Evolutionary conservation across 1,140 invertebrate genomes (phyloP).

Genomic region (Bombyx mandarina): DNA sequence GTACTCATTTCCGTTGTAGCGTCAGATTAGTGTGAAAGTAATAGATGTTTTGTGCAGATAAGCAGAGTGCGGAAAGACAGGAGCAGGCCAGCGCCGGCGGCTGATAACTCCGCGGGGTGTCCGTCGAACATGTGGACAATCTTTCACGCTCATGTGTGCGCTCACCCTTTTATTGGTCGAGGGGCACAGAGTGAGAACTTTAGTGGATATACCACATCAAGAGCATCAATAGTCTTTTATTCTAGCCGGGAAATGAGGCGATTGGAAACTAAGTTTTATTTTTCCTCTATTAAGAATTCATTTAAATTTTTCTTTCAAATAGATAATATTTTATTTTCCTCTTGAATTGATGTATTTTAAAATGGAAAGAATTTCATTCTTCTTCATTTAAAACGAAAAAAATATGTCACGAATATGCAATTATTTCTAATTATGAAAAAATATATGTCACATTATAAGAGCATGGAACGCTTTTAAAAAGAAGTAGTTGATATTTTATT

Average conservation of each 20-base stretch:
- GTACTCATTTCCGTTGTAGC: too few relatives aligned
- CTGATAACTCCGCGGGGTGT: conserved; percentile 32
- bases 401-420: too few relatives aligned
- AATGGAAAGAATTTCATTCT: too few relatives aligned
- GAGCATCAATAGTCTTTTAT: not conserved
- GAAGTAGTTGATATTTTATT: too few relatives aligned
- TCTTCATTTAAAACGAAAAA: too few relatives aligned
- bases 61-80: conserved; percentile 29
- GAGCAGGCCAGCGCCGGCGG: conserved; percentile 22
- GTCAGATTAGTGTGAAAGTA: not conserved
- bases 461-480: too few relatives aligned
- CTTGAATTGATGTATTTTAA: too few relatives aligned
- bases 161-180: conserved; percentile 60
- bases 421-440: too few relatives aligned
- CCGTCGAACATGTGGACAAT: conserved; percentile 70
- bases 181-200: conserved; percentile 25
- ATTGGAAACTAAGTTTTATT: not conserved
- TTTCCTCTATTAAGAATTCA: too few relatives aligned
- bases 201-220: conserved; percentile 23
- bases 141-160: conserved; percentile 71
- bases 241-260: not conserved
- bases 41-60: conserved; percentile 51
- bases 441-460: too few relatives aligned
- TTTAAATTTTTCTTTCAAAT: too few relatives aligned
- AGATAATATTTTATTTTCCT: too few relatives aligned